Evolutionary conservation across 2,888 invertebrate genomes (phyloP), one percentile per base, ranked within the genome.

Genomic region (Pelosia muscerda): DNA sequence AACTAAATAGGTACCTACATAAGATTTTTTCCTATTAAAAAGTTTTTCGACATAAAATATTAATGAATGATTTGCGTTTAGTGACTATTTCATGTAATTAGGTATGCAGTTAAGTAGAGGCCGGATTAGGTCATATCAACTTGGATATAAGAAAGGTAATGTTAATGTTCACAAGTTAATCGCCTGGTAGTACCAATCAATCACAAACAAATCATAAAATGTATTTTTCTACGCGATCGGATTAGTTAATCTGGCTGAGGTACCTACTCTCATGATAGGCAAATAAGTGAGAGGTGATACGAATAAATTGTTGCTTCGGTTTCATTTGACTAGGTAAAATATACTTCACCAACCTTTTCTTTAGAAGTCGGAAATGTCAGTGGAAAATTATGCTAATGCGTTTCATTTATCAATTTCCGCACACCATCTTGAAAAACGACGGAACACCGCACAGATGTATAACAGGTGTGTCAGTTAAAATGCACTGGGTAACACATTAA

Each of bases 401-500:
- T 71, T 66, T 70, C 71, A 80, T 80, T 80, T 75, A 73, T 80
- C 80, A 80, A 76, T 76, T 80, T 74, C 68, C 70, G 42, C 74
- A 34, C 73, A 58, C 64, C 64, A 69, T 76, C 72, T 71, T 72
- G 70, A 76, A 76, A 80, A 72, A 81, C 79, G 76, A 63, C 65
- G 69, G 60, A 62, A 66, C 25, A 68, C 68, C 58, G 26, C 65
- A 58, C 64, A 69, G 73, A 76, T 73, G 72, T 74, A 76, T 73
- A 81, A 68, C 84, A 83, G 85, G 78, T 84, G 85, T 87, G 87
- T 86, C 86, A 86, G 86, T 87, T 86, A 86, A 86, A 88, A 90
- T 89, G 87, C 89, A 89, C 85, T 83, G 86, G 84, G 88, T 84
- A 89, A 89, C 88, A 89, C 89, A 91, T 92, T 93, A 93, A 92